Percentiles rank a stretch among this genome's conserved stretches.
Evolutionary conservation across 2,113 vertebrate genomes (phyloP).

Genomic region (Oceanodroma tethys): DNA sequence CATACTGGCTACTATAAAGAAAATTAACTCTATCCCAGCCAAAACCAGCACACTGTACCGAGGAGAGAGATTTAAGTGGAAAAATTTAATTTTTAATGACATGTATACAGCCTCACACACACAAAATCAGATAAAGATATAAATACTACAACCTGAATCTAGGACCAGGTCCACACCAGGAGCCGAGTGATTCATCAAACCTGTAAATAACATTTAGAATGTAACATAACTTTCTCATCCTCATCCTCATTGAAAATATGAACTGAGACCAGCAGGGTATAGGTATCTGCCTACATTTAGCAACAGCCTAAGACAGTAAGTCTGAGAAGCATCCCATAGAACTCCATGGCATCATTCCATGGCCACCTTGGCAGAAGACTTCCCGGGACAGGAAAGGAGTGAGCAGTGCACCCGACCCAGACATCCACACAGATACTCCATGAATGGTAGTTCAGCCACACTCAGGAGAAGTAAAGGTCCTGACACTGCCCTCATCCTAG

Average conservation of each 20-base stretch:
- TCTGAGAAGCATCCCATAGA: not conserved
- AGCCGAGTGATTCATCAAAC: not conserved
- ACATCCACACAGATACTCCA: not conserved
- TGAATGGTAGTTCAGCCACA: not conserved
- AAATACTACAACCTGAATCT: fast-evolving
- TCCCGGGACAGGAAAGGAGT: not conserved
- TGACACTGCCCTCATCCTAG: not conserved
- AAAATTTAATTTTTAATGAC: not conserved
- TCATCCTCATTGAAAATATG: not conserved
- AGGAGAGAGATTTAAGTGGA: not conserved
- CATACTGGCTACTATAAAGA: too few relatives aligned
- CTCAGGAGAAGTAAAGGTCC: not conserved
- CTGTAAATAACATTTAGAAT: not conserved
- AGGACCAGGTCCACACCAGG: not conserved
- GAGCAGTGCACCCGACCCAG: not conserved
- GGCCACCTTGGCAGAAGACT: not conserved
- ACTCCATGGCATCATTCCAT: not conserved
- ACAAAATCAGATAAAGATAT: not conserved
- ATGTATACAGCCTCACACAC: not conserved
- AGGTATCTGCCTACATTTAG: not conserved
- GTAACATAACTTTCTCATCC: not conserved
- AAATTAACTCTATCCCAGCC: too few relatives aligned
- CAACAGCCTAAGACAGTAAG: not conserved
- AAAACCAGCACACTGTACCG: not conserved
- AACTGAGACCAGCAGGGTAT: not conserved